Conservation (phyloP, 2,888 invertebrate genomes). For the Fragum whitleyi region DNA sequence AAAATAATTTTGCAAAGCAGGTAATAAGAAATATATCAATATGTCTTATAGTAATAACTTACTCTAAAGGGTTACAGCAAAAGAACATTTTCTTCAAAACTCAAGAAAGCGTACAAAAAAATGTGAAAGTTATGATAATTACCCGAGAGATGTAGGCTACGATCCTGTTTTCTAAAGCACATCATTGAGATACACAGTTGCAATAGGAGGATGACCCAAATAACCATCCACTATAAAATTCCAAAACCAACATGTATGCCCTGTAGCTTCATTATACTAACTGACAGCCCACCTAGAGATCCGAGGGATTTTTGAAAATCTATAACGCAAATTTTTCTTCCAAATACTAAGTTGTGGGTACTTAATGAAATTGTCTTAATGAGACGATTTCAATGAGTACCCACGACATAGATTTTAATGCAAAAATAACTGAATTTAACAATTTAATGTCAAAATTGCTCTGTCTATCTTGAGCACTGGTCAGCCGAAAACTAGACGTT, state of each 20-base stretch:
- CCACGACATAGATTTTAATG: not conserved
- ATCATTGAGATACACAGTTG: not conserved
- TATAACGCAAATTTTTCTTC: not conserved
- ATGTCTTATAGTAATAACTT: too few relatives aligned
- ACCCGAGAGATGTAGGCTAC: not conserved
- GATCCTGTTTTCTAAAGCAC: not conserved
- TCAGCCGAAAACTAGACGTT: too few relatives aligned
- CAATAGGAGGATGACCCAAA: conserved; percentile 15
- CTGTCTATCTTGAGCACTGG: too few relatives aligned
- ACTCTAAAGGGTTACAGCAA: not conserved
- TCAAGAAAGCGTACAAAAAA: not conserved
- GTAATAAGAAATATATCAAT: too few relatives aligned
- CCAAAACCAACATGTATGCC: conserved; percentile 18
- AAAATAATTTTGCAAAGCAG: too few relatives aligned
- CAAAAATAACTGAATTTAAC: not conserved
- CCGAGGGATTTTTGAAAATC: not conserved
- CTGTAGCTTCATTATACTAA: not conserved
- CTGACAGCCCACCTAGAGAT: not conserved
- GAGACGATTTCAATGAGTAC: conserved; percentile 16
- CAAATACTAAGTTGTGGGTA: not conserved
- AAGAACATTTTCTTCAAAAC: not conserved
- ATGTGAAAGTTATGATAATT: too few relatives aligned
- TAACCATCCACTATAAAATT: conserved; percentile 30
- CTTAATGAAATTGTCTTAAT: not conserved
- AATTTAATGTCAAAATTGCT: not conserved